These are phyloP conservation scores for Trissolcus brochymenae DNA, from an alignment of 2,888 invertebrate genomes.

Conservation along the genomic window DNA sequence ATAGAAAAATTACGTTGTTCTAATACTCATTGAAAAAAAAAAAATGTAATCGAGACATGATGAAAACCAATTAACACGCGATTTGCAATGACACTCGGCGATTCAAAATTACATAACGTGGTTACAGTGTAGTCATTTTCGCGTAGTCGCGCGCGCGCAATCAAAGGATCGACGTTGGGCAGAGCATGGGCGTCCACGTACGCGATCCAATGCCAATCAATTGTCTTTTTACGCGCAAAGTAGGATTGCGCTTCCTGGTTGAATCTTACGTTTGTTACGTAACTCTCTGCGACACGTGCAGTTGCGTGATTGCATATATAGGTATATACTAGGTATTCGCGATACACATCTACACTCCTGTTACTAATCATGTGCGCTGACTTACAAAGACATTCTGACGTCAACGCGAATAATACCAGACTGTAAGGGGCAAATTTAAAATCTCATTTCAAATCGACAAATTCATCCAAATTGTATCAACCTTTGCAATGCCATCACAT, in stretches of 20 bases:
- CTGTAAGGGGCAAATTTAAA: slow-evolving; percentile 35
- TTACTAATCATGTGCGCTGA: slow-evolving; percentile 32
- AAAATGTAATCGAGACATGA: too few relatives aligned
- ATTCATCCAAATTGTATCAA: background rate
- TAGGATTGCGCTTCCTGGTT: slow-evolving; percentile 45
- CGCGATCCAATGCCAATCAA: slow-evolving; percentile 50
- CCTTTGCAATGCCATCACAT: background rate
- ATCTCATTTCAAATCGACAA: slow-evolving; percentile 8
- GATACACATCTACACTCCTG: slow-evolving; percentile 44
- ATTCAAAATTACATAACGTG: slow-evolving; percentile 13
- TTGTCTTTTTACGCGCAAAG: slow-evolving; percentile 39
- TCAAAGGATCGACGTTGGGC: slow-evolving; percentile 14
- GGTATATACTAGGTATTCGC: slow-evolving; percentile 25
- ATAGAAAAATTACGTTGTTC: too few relatives aligned
- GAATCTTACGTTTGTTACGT: slow-evolving; percentile 50
- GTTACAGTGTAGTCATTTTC: slow-evolving; percentile 3
- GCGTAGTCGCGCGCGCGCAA: slow-evolving; percentile 9
- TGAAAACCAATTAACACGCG: too few relatives aligned
- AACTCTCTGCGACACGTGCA: slow-evolving; percentile 56
- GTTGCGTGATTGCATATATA: slow-evolving; percentile 49
- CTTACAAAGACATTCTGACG: slow-evolving; percentile 55
- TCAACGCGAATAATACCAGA: slow-evolving; percentile 39
- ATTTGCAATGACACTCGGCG: slow-evolving; percentile 15
- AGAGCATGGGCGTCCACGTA: slow-evolving; percentile 22
- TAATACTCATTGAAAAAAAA: too few relatives aligned